Conservation (phyloP, 2,113 vertebrate species). For the Paedocypris sp. region DNA sequence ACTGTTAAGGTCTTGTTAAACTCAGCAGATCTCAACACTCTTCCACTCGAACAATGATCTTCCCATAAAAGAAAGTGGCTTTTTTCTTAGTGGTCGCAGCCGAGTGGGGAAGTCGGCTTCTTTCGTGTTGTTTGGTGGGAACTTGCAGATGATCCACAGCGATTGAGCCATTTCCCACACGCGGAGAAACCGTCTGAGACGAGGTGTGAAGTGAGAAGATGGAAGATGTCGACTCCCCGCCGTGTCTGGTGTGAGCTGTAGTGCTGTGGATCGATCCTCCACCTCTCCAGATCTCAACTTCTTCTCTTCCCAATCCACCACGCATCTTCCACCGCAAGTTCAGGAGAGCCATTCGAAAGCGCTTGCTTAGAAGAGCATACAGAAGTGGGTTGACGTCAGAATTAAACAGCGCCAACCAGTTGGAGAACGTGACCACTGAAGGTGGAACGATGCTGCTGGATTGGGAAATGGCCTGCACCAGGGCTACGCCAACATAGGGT, state of each 20-base stretch:
- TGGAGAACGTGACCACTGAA: slow-evolving; percentile 57
- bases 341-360: slow-evolving; percentile 61
- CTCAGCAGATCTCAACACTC: slow-evolving; percentile 53
- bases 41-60: slow-evolving; percentile 63
- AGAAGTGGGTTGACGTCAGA: slow-evolving; percentile 69
- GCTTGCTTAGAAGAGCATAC: slow-evolving; percentile 66
- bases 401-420: slow-evolving; percentile 67
- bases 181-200: slow-evolving; percentile 25
- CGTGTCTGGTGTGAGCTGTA: background rate
- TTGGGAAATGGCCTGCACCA: slow-evolving; percentile 58
- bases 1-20: background rate
- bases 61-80: slow-evolving; percentile 61
- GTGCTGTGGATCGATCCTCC: background rate
- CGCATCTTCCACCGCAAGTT: slow-evolving; percentile 50
- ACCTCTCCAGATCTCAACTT: slow-evolving; percentile 15
- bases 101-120: slow-evolving; percentile 45
- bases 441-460: slow-evolving; percentile 48
- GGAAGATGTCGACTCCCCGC: background rate
- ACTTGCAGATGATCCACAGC: slow-evolving; percentile 48
- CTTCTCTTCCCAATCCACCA: slow-evolving; percentile 34
- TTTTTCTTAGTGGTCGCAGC: slow-evolving; percentile 47
- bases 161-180: background rate
- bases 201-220: slow-evolving; percentile 46
- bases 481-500: slow-evolving; percentile 57
- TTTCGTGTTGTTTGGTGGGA: slow-evolving; percentile 44